Conservation (phyloP, 2,888 invertebrate genomes). For the Nebria salina region DNA sequence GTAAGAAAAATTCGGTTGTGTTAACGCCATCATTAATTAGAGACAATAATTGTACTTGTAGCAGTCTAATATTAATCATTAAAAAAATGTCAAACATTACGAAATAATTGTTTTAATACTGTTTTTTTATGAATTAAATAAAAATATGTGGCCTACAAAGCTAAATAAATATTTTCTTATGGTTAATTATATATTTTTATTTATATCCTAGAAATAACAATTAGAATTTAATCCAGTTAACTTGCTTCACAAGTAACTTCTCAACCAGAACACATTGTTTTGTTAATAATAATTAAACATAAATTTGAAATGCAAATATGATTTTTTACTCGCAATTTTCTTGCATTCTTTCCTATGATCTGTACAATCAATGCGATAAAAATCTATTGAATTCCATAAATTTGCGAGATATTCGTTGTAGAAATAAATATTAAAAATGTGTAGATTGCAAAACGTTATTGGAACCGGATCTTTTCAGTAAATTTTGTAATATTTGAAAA, state of each 20-base stretch:
- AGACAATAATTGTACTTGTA: too few species aligned
- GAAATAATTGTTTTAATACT: too few species aligned
- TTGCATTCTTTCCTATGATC: neutral
- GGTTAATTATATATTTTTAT: neutral
- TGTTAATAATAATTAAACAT: neutral
- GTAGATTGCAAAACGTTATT: neutral
- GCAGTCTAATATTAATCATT: too few species aligned
- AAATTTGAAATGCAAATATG: neutral
- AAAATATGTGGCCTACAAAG: neutral
- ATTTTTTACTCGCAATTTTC: neutral
- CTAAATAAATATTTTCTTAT: neutral
- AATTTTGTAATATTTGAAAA: conserved; percentile 18
- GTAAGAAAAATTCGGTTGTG: too few species aligned
- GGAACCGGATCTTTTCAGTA: neutral
- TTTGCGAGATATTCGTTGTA: too few species aligned
- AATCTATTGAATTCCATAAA: too few species aligned
- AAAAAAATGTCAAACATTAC: too few species aligned
- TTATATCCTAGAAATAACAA: neutral
- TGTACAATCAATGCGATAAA: too few species aligned
- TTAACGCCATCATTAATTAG: too few species aligned
- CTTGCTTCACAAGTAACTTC: neutral
- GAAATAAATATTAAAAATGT: neutral
- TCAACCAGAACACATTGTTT: conserved; percentile 1
- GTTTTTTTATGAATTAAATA: too few species aligned
- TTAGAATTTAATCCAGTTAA: neutral